Percentiles rank a stretch among this genome's conserved stretches.
Evolutionary conservation across 2,113 vertebrate genomes (phyloP).

Genomic region (Chaetops frenatus): DNA sequence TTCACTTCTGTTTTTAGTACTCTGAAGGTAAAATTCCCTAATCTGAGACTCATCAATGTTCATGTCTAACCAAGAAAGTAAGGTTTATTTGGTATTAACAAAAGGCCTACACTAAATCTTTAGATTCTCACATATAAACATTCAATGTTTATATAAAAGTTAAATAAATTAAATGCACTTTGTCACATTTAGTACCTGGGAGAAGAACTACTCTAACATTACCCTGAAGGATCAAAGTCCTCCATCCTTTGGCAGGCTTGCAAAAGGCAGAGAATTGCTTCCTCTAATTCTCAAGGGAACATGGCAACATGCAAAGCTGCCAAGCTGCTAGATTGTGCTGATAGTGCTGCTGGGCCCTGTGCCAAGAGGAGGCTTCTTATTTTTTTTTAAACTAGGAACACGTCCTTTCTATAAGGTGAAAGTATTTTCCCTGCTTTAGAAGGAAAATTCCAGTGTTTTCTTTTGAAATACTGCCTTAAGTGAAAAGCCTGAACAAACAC

Average conservation of each 20-base stretch:
- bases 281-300: slow-evolving; percentile 61
- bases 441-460: slow-evolving; percentile 64
- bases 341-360: slow-evolving; percentile 41
- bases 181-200: slow-evolving; percentile 67
- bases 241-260: slow-evolving; percentile 52
- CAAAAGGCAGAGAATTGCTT: slow-evolving; percentile 40
- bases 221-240: slow-evolving; percentile 69
- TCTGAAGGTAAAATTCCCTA: slow-evolving; percentile 9
- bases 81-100: slow-evolving; percentile 54
- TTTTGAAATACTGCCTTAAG: slow-evolving; percentile 63
- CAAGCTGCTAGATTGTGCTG: slow-evolving; percentile 56
- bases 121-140: slow-evolving; percentile 49
- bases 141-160: slow-evolving; percentile 54
- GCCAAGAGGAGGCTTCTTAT: slow-evolving; percentile 53
- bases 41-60: not conserved
- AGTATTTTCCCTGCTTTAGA: slow-evolving; percentile 48
- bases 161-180: slow-evolving; percentile 64
- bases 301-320: slow-evolving; percentile 54
- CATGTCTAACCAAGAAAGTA: slow-evolving; percentile 36
- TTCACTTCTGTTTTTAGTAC: slow-evolving; percentile 6
- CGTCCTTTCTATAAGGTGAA: slow-evolving; percentile 69
- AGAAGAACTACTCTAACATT: slow-evolving; percentile 59
- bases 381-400: slow-evolving; percentile 17
- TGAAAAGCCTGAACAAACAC: slow-evolving; percentile 65
- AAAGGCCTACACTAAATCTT: slow-evolving; percentile 44